Evolutionary conservation across 2,797 vertebrate species (phyloP).

Genomic region (Oryzias dopingdopingensis): DNA sequence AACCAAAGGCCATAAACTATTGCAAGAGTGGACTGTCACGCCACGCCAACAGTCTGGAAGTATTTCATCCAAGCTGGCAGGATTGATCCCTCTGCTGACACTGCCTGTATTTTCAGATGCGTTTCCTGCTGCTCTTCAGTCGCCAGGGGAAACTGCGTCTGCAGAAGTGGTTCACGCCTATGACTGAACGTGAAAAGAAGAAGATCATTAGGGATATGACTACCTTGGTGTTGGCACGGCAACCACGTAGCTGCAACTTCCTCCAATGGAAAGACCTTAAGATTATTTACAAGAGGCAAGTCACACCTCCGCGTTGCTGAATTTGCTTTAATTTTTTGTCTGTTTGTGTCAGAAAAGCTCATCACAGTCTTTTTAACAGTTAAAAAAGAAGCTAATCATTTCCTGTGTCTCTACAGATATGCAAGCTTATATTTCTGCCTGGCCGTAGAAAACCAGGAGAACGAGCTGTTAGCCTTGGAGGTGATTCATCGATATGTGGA

Average conservation of each 20-base stretch:
- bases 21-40: too few relatives aligned
- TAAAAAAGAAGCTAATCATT: not conserved
- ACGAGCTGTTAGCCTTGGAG: conserved; percentile 93
- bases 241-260: conserved; percentile 92
- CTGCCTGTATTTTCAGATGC: conserved; percentile 77
- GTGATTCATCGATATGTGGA: conserved; percentile 95
- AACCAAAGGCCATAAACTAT: too few relatives aligned
- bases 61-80: too few relatives aligned
- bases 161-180: conserved; percentile 94
- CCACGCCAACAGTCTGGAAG: too few relatives aligned
- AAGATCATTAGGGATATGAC: conserved; percentile 94
- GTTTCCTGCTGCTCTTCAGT: conserved; percentile 96
- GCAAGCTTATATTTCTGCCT: conserved; percentile 98
- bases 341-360: not conserved
- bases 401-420: conserved; percentile 77
- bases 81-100: not conserved
- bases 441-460: conserved; percentile 90
- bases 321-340: not conserved
- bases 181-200: conserved; percentile 91
- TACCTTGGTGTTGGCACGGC: conserved; percentile 86
- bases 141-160: conserved; percentile 95
- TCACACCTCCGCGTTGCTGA: not conserved
- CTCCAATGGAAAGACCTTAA: conserved; percentile 97
- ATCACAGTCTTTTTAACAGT: not conserved
- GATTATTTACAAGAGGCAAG: conserved; percentile 96